Evolutionary conservation across 2,113 vertebrate species (phyloP).

Genomic region (Corythornis cristatus): DNA sequence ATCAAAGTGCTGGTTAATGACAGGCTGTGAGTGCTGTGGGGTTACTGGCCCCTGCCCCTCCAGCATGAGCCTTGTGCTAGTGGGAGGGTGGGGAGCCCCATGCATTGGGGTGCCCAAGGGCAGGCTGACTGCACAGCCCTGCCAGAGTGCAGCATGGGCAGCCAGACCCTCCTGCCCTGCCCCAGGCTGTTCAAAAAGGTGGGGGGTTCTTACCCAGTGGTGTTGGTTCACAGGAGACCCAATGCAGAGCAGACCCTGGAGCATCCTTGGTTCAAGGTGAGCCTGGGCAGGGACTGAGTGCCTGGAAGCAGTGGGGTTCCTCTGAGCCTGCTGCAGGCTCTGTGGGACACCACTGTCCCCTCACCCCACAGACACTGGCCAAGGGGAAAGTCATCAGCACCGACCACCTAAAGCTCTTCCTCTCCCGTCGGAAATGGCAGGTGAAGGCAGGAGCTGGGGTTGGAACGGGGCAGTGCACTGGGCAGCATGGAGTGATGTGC

Average conservation of each 20-base stretch:
- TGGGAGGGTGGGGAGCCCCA: not conserved
- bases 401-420: slow-evolving; percentile 91
- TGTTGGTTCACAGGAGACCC: slow-evolving; percentile 83
- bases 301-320: accelerated
- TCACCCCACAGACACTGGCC: slow-evolving; percentile 81
- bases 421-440: slow-evolving; percentile 96
- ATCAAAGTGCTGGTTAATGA: slow-evolving; percentile 94
- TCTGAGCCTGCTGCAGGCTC: not conserved
- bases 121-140: not conserved
- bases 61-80: not conserved
- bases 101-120: accelerated
- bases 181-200: not conserved
- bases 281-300: not conserved
- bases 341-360: not conserved
- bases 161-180: not conserved
- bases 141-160: not conserved
- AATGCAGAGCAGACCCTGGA: slow-evolving; percentile 89
- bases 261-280: slow-evolving; percentile 98
- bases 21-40: slow-evolving; percentile 84
- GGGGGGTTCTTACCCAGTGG: not conserved
- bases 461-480: not conserved
- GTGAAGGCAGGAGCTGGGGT: slow-evolving; percentile 68
- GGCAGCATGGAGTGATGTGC: not conserved
- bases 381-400: slow-evolving; percentile 91
- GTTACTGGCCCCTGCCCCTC: not conserved